Evolutionary conservation across 2,888 invertebrate genomes (phyloP), one percentile per base, ranked within the genome.

Genomic region (Scaptomyza flava): DNA sequence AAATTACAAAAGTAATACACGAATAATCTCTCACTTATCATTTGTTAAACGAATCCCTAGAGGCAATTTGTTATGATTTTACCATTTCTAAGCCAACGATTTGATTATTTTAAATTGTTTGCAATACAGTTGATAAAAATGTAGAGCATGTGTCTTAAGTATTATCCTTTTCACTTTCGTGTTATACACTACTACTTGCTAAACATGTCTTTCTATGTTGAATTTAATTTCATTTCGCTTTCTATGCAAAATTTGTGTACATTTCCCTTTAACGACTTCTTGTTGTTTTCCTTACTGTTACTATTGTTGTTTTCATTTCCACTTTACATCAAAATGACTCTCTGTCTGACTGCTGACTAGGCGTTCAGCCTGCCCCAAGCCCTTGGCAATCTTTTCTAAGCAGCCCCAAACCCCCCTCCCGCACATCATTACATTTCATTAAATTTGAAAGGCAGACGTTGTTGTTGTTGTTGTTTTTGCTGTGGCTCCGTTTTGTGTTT

Each of bases 391-490:
- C 45, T 11, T 11, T 41, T 31, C 33, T n/a, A 7, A 8, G 6
- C 36, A 7, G 36, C 36, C 3, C n/a, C n/a, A n/a, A 27, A 27
- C 27, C 27, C 27, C 12, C 17, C 27, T 2, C 2, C 20, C 62
- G 53, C 79, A 67, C 86, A 71, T 82, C 87, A 89, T 82, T 87
- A 85, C 89, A 89, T 89, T 89, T 87, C 86, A 89, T 84, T 84
- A 84, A 87, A 77, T 73, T 80, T 69, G 48, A 65, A 72, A 72
- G 79, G 54, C 66, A 71, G 45, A 46, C 64, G 65, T 54, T 47
- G 27, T 30, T 20, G 47, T 50, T 56, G 53, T 17, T 41, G 71
- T 30, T 43, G 23, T 33, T 53, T 48, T 52, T 46, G 54, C 52
- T 67, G 46, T 31, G 61, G 63, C 48, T 77, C 69, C 68, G 84